Base-by-base conservation (phyloP, 2,797 vertebrate species). In the Microctenopoma lineatum region DNA sequence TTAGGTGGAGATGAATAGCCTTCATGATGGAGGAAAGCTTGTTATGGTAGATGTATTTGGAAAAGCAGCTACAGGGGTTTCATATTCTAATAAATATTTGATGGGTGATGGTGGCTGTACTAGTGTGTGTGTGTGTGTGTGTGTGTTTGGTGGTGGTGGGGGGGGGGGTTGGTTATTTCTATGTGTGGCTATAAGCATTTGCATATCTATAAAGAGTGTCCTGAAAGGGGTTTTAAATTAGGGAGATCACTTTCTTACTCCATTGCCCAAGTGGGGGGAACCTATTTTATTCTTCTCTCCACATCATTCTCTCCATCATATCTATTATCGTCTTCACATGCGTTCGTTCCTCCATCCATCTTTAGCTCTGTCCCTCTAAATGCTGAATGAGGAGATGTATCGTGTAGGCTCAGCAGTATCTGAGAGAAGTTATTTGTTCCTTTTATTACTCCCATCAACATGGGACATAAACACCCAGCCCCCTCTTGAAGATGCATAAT, bases 21-120 rank as follows among this genome's bases (percentile, higher is more conserved):
- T 76, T 52, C 66, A 77, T 87, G 80, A 87, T 81, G 73, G 46
- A 21, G 4, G 71, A 81, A 71, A 67, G 80, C 73, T 88, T 87
- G 82, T 87, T 84, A 80, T 76, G 69, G 72, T 67, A 75, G 73
- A 86, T 83, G 59, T 86, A 73, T 77, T 89, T 81, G 39, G 81
- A 84, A 71, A 79, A 70, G 71, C 4, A 4, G 54, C 66, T 58
- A 21, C 13, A 10, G 9, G 64, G 69, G 77, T 50, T 59, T 89
- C 66, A 79, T 72, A 73, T 89, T 87, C 76, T 87, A 83, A 81
- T 90, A 85, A 90, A 90, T 88, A 89, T 90, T 89, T 88, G 64
- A 91, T 90, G 59, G 67, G 47, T 2, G 14, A 69, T 39, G 57
- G 63, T 13, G 44, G 61, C 51, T 76, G 42, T 61, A 52, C 72